Evolutionary conservation across 2,888 invertebrate genomes (phyloP), one percentile per base, ranked within the genome.

Genomic region (Noctua fimbriata): DNA sequence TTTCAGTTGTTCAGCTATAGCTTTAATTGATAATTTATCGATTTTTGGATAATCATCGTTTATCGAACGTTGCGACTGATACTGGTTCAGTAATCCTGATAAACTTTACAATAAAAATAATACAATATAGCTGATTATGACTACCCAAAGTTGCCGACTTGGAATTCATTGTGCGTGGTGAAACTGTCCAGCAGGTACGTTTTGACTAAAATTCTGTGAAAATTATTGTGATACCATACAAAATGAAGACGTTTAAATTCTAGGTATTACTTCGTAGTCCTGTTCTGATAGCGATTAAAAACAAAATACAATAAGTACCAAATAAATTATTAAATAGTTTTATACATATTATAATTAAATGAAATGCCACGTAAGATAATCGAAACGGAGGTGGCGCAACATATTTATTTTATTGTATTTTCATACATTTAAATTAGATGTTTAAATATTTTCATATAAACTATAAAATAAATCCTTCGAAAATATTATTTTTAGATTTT

Each of bases 121-220:
- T 44, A 58, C 44, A 77, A 75, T 63, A 73, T 83, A 79, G 75
- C 75, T 36, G 44, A 69, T 86, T 41, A 73, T 60, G 6, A 47
- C 6, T 41, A 65, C 36, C 36, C 69, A 70, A 69, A 69, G 60
- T 49, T 63, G 32, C 28, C 21, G 60, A 71, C 16, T 21, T 55
- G 69, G 69, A 44, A 69, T 76, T 89, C 86, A 91, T 88, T 92
- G 90, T 72, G 85, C 83, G 88, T 90, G 92, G 92, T 87, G 90
- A 84, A 69, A 84, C 86, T 74, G 73, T 69, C 73, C 24, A 66
- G 55, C 78, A 89, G 91, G 91, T 91, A 89, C 77, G 88, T 83
- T 14, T 60, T 44, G 16, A 12, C 14, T 5, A 16, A 1, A 70
- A 52, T 67, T 44, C 44, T 18, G 16, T 60, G 16, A 28, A 28